Evolutionary conservation across 1,140 invertebrate genomes (phyloP).

Genomic region (Eueides isabella): DNA sequence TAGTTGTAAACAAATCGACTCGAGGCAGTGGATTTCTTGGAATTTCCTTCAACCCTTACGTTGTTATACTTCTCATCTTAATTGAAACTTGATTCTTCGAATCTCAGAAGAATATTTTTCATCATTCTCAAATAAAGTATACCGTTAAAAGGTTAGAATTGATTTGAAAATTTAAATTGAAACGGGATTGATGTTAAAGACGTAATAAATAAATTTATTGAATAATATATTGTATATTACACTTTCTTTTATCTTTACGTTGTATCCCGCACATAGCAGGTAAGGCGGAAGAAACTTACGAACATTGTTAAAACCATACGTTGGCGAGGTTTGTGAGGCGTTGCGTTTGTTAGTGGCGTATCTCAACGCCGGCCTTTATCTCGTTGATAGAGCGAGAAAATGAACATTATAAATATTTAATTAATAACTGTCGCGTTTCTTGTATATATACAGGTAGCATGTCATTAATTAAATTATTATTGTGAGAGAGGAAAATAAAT

Average conservation of each 20-base stretch:
- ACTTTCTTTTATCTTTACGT: background rate
- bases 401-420: too few species aligned
- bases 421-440: too few species aligned
- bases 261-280: background rate
- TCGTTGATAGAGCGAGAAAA: too few species aligned
- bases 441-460: too few species aligned
- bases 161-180: background rate
- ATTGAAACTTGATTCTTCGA: constrained; percentile 46
- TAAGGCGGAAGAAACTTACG: too few species aligned
- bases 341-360: background rate
- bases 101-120: constrained; percentile 1
- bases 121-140: background rate
- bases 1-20: constrained; percentile 31
- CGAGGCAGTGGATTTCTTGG: constrained; percentile 41
- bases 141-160: background rate
- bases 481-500: too few species aligned
- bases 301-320: too few species aligned
- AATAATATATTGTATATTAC: too few species aligned
- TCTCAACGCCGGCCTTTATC: background rate
- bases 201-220: too few species aligned
- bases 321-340: too few species aligned
- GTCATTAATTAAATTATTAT: too few species aligned
- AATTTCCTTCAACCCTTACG: constrained; percentile 51
- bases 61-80: constrained; percentile 49
- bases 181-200: background rate